Percentiles rank a stretch among this genome's conserved stretches.
Conservation (phyloP, 2,113 vertebrate genomes). For the Burhinus bistriatus region DNA sequence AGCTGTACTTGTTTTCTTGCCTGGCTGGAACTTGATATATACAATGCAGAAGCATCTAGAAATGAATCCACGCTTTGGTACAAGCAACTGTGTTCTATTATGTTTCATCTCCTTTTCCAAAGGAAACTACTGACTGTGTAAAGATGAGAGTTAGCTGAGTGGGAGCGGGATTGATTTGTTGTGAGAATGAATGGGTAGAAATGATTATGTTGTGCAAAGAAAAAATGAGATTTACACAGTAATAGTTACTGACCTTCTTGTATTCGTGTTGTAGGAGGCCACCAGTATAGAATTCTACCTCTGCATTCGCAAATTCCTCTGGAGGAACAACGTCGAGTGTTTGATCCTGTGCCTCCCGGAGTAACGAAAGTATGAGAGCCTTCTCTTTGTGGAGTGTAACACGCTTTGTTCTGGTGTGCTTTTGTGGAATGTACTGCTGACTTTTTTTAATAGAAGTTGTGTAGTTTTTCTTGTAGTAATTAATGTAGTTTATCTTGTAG, state of each 20-base stretch:
- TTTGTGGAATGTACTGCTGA: not conserved
- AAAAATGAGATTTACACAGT: not conserved
- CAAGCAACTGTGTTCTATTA: not conserved
- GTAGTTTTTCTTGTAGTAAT: not conserved
- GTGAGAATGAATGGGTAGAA: not conserved
- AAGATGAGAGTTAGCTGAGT: not conserved
- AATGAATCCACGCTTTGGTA: constrained; percentile 92
- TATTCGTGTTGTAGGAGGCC: constrained; percentile 73
- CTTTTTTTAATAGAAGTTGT: not conserved
- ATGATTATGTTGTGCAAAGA: not conserved
- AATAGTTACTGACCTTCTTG: not conserved
- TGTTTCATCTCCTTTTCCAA: not conserved
- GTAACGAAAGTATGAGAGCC: constrained; percentile 80
- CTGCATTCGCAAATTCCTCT: constrained; percentile 95
- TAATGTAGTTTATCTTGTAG: not conserved
- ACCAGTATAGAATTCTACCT: constrained; percentile 86
- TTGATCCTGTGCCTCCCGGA: constrained; percentile 85
- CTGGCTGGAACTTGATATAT: constrained; percentile 96
- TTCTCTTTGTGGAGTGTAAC: not conserved
- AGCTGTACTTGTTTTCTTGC: constrained; percentile 91
- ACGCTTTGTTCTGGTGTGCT: not conserved
- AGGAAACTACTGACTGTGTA: not conserved
- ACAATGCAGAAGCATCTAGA: constrained; percentile 96
- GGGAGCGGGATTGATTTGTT: not conserved
- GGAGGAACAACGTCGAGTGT: constrained; percentile 92